These are phyloP conservation scores for Tetramorium bicarinatum DNA, from an alignment of 2,888 invertebrate genomes.

Conservation along the genomic window DNA sequence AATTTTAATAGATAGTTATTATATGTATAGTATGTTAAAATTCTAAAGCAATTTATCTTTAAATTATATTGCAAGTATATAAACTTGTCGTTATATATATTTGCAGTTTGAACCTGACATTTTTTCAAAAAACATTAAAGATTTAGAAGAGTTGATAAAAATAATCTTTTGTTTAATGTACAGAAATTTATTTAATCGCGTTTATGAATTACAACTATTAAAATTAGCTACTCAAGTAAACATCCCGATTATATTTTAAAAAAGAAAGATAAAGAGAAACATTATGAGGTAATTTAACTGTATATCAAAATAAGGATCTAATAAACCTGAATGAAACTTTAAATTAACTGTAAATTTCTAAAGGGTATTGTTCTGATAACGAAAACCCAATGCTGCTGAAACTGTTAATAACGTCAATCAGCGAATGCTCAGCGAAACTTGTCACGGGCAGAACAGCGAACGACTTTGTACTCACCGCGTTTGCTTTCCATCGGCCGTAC, in stretches of 20 bases:
- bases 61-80: background rate
- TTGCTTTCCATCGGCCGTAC: conserved; percentile 46
- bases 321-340: background rate
- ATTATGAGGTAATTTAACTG: conserved; percentile 4
- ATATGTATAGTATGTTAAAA: background rate
- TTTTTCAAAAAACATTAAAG: background rate
- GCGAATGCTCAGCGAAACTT: conserved; percentile 49
- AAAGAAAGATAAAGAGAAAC: background rate
- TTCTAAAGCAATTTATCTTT: background rate
- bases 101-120: background rate
- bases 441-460: conserved; percentile 25
- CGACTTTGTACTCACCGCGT: conserved; percentile 22
- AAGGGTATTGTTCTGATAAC: background rate
- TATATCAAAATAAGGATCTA: background rate
- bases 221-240: background rate
- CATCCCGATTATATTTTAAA: background rate
- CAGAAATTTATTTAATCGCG: background rate
- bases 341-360: background rate
- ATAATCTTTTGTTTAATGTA: background rate
- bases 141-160: background rate
- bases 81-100: background rate
- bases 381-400: background rate
- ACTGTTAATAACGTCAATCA: conserved; percentile 41
- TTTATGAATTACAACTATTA: background rate
- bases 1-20: background rate